Evolutionary conservation across 2,888 invertebrate genomes (phyloP).

Genomic region (Kryphioiulus occultus): DNA sequence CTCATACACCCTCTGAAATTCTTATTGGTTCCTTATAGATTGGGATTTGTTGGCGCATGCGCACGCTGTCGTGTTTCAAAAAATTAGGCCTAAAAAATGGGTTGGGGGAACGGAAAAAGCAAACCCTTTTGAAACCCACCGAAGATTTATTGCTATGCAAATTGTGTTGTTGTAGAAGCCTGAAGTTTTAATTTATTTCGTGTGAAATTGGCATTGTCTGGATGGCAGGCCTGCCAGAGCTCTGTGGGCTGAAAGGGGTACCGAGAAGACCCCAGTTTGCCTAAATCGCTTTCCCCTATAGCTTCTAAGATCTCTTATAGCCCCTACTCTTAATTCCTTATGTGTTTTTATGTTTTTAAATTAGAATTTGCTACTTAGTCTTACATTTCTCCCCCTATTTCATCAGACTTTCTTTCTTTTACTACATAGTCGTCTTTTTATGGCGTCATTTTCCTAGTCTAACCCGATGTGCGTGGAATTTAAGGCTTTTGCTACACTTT

Average conservation of each 20-base stretch:
- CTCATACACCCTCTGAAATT: not conserved
- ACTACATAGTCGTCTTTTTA: not conserved
- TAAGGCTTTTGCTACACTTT: slow-evolving; percentile 20
- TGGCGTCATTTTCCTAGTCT: not conserved
- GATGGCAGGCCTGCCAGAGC: not conserved
- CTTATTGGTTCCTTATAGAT: slow-evolving; percentile 40
- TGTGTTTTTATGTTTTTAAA: slow-evolving; percentile 25
- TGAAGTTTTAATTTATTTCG: slow-evolving; percentile 40
- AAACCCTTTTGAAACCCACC: slow-evolving; percentile 27
- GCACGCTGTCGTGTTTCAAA: not conserved
- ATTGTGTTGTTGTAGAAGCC: slow-evolving; percentile 37
- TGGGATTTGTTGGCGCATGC: slow-evolving; percentile 26
- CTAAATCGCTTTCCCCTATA: slow-evolving; percentile 16
- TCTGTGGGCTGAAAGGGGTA: slow-evolving; percentile 6
- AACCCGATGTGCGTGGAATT: slow-evolving; percentile 17
- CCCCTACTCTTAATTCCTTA: not conserved
- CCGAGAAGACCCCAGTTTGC: not conserved
- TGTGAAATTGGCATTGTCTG: slow-evolving; percentile 40
- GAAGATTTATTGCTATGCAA: slow-evolving; percentile 37
- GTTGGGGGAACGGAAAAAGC: slow-evolving; percentile 36
- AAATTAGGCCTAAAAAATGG: slow-evolving; percentile 32
- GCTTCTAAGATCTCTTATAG: slow-evolving; percentile 11
- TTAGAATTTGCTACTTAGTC: slow-evolving; percentile 35
- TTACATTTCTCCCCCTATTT: not conserved
- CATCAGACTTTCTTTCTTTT: not conserved